A percentile compares a stretch with the other conserved stretches of the same genome.
Conservation (phyloP, 2,797 vertebrate genomes). For the Gila robusta region DNA sequence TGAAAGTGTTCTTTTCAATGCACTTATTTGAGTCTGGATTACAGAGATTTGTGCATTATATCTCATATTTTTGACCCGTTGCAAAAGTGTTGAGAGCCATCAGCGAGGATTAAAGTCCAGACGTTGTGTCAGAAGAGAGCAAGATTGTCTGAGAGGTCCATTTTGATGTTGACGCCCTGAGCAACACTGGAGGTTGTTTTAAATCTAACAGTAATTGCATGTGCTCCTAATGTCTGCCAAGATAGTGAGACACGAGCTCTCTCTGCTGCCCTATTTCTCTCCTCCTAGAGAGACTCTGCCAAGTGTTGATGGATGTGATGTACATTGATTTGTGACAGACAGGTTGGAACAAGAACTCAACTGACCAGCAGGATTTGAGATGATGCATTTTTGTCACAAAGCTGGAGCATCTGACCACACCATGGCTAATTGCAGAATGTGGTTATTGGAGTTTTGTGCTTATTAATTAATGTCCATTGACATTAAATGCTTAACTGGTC, state of each 20-base stretch:
- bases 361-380: slow-evolving; percentile 40
- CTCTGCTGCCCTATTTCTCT: slow-evolving; percentile 16
- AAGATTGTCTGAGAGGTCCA: slow-evolving; percentile 33
- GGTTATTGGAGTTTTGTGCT: background rate
- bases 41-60: slow-evolving; percentile 14
- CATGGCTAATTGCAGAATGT: slow-evolving; percentile 23
- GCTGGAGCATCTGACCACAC: background rate
- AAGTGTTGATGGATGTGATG: slow-evolving; percentile 47
- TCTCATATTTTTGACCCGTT: slow-evolving; percentile 13
- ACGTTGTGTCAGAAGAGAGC: slow-evolving; percentile 38
- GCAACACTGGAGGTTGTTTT: slow-evolving; percentile 61
- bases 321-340: slow-evolving; percentile 45
- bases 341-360: slow-evolving; percentile 34
- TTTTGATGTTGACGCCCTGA: slow-evolving; percentile 68
- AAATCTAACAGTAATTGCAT: slow-evolving; percentile 64
- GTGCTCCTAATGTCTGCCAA: slow-evolving; percentile 42
- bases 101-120: slow-evolving; percentile 30
- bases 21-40: slow-evolving; percentile 31
- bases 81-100: slow-evolving; percentile 28
- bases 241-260: slow-evolving; percentile 23
- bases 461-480: slow-evolving; percentile 24
- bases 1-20: background rate
- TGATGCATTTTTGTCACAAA: slow-evolving; percentile 31
- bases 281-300: slow-evolving; percentile 34
- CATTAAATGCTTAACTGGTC: slow-evolving; percentile 11